phyloP scores from a whole-genome alignment of 2,797 vertebrate species.

The Cuculus canorus region DNA sequence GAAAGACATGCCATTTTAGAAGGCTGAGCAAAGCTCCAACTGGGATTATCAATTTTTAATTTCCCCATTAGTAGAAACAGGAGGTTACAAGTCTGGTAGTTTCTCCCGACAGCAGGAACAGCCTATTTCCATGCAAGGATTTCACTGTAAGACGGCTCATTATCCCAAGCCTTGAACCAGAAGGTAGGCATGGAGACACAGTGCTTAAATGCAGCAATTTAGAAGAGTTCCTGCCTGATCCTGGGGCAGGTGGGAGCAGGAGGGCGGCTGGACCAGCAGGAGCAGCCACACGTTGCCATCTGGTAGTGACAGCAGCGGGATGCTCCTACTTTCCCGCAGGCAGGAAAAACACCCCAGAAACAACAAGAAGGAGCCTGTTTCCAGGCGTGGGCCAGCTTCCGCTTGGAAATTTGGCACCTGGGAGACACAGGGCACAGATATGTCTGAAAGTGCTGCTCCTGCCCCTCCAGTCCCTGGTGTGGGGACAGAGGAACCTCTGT shows the following conservation, averaged over 20 bases:
- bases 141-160: neutral
- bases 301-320: neutral
- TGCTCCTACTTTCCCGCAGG: neutral
- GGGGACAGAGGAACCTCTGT: conserved; percentile 49
- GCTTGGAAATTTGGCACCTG: neutral
- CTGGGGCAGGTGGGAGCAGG: neutral
- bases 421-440: neutral
- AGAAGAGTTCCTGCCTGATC: neutral
- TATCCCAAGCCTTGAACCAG: neutral
- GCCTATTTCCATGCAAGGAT: neutral
- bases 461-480: neutral
- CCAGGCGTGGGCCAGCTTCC: neutral
- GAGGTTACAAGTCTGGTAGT: neutral
- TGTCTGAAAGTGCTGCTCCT: neutral
- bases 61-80: conserved; percentile 53
- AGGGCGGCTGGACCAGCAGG: neutral
- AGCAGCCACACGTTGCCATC: rapidly evolving
- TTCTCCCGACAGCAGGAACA: neutral
- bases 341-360: neutral
- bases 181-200: neutral
- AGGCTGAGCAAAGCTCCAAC: conserved; percentile 7
- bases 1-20: neutral
- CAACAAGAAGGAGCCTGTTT: neutral
- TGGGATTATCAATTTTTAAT: conserved; percentile 52
- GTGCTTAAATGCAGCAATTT: neutral